A percentile compares a stretch with the other conserved stretches of the same genome.
phyloP scores from a whole-genome alignment of 23 tunicate genomes.

The Trididemnum miniatum region DNA sequence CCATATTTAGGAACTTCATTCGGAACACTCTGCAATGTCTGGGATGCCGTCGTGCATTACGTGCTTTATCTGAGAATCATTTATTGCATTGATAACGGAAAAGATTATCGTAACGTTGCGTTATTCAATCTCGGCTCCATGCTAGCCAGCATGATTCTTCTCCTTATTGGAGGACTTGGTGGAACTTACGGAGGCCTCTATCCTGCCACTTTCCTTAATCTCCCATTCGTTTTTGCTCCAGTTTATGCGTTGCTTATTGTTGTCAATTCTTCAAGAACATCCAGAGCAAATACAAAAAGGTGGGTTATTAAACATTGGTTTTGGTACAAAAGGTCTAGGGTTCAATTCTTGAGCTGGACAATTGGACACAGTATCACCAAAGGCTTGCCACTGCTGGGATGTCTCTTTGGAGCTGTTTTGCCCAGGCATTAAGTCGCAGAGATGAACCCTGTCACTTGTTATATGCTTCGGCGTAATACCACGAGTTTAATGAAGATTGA shows the following conservation, averaged over 20 bases:
- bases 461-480: too few relatives aligned
- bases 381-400: too few relatives aligned
- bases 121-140: slow-evolving; percentile 51
- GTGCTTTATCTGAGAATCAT: slow-evolving; percentile 43
- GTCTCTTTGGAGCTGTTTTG: too few relatives aligned
- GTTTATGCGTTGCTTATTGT: slow-evolving; percentile 15
- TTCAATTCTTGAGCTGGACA: too few relatives aligned
- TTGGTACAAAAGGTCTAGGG: too few relatives aligned
- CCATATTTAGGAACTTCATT: slow-evolving; percentile 56
- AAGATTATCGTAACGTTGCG: slow-evolving; percentile 48
- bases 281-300: not conserved
- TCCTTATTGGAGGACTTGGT: slow-evolving; percentile 50
- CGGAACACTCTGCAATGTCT: slow-evolving; percentile 41
- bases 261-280: not conserved
- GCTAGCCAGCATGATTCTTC: slow-evolving; percentile 31
- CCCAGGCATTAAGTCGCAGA: too few relatives aligned
- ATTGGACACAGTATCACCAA: too few relatives aligned
- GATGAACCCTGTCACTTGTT: too few relatives aligned
- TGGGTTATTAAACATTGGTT: too few relatives aligned
- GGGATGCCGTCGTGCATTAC: slow-evolving; percentile 47
- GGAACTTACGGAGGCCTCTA: slow-evolving; percentile 44
- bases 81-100: slow-evolving; percentile 64
- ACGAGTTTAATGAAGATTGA: too few relatives aligned
- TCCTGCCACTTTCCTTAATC: slow-evolving; percentile 48
- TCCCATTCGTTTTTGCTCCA: slow-evolving; percentile 50